Base-by-base conservation (phyloP, 1,140 invertebrate species). In the Bicyclus anynana region DNA sequence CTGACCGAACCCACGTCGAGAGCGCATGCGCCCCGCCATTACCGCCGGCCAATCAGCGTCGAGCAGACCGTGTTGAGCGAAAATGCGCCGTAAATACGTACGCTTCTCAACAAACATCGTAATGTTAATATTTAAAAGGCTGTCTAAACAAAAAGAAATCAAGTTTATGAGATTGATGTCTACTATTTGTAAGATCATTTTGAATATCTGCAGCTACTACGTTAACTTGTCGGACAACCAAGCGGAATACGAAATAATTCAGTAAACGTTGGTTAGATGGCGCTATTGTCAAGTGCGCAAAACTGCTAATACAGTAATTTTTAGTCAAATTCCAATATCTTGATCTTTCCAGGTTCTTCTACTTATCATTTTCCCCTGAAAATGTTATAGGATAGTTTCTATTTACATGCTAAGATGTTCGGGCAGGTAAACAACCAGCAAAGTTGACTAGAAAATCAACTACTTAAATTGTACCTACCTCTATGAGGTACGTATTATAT, bases 1-100 rank as follows among this genome's bases (percentile, higher is more conserved):
- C 67, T 67, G 63, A 77, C 70, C 72, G 77, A 80, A 67, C 70
- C 71, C 63, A 65, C 67, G 67, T 72, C 71, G 71, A 86, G 64
- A 65, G 78, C 84, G 83, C 83, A 86, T 84, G 84, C 83, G 71
- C 84, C 82, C 84, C 83, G 77, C 83, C 83, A 77, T 62, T 77
- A 67, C 56, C 14, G 33, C 29, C 69, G 50, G 60, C 84, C 84
- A 87, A 87, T 87, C 75, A 84, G 77, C 75, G 73, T 67, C 58
- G 59, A 83, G 82, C 66, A 72, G 47, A 58, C 50, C 59, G 60
- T 58, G 70, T 65, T 61, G 59, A 58, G 58, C 69, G 42, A 75
- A 70, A 74, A 67, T 74, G 67, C 56, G 48, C 65, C 66, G 20
- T 51, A 53, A 35, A 27, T 40, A 35, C 26, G 16, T 5, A 47